Evolutionary conservation across 2,113 vertebrate genomes (phyloP).

Genomic region (Tenrec ecaudatus): DNA sequence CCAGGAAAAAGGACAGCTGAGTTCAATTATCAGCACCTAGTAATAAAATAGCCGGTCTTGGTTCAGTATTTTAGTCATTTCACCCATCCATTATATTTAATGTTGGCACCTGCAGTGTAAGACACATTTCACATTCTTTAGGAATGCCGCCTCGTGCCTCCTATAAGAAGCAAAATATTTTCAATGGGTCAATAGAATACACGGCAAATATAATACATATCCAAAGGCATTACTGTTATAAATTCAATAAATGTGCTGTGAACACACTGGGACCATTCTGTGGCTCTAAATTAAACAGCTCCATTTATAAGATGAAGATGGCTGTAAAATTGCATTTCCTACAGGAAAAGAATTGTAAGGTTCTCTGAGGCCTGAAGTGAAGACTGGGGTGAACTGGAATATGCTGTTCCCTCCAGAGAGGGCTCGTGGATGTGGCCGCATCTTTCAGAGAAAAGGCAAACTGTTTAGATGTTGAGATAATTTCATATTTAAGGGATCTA

Average conservation of each 20-base stretch:
- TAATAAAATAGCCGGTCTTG: constrained; percentile 26
- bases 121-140: constrained; percentile 60
- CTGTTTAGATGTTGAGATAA: not conserved
- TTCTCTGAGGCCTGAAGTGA: constrained; percentile 42
- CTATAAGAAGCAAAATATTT: constrained; percentile 76
- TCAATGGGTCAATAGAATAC: constrained; percentile 75
- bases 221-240: constrained; percentile 61
- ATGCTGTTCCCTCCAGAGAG: not conserved
- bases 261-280: constrained; percentile 64
- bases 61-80: constrained; percentile 43
- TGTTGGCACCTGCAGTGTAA: constrained; percentile 44
- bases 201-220: constrained; percentile 64
- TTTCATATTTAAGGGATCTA: constrained; percentile 26
- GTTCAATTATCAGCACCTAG: constrained; percentile 10
- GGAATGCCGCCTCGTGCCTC: constrained; percentile 55
- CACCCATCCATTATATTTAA: constrained; percentile 51
- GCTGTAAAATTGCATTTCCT: constrained; percentile 69
- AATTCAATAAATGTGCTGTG: constrained; percentile 62
- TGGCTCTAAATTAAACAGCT: constrained; percentile 68
- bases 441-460: not conserved
- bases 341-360: constrained; percentile 65
- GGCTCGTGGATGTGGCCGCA: not conserved
- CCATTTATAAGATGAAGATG: constrained; percentile 69
- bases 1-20: constrained; percentile 4
- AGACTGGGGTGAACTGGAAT: constrained; percentile 53